Percentiles rank a stretch among this genome's conserved stretches.
Conservation (phyloP, 1,140 invertebrate species). For the Megathymus violae region DNA sequence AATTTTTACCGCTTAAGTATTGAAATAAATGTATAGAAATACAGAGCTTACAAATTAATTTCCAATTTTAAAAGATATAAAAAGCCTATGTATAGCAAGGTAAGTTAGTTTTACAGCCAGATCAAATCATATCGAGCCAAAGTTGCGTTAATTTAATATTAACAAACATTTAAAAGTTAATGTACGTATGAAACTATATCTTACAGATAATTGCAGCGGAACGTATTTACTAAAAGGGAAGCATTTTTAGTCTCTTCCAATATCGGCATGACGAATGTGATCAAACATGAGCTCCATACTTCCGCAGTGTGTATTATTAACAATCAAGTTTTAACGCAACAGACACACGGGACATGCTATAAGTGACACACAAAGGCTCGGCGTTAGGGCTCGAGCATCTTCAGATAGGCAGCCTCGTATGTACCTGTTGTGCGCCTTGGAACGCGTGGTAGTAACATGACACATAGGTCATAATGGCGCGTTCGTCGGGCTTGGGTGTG, state of each 20-base stretch:
- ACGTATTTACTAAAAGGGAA: neutral
- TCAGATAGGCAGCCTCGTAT: constrained; percentile 56
- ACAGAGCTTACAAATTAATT: neutral
- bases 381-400: constrained; percentile 66
- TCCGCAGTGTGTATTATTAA: constrained; percentile 36
- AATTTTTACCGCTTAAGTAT: neutral
- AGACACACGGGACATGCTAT: constrained; percentile 71
- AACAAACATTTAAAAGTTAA: too few species aligned
- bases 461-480: constrained; percentile 99
- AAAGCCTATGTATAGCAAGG: too few species aligned
- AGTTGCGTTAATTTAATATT: too few species aligned
- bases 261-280: constrained; percentile 11
- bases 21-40: constrained; percentile 11
- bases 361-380: constrained; percentile 75
- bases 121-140: too few species aligned
- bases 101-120: neutral
- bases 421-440: constrained; percentile 98
- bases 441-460: constrained; percentile 99
- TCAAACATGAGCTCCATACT: constrained; percentile 17
- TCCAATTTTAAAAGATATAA: too few species aligned
- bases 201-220: too few species aligned
- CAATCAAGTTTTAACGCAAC: constrained; percentile 23
- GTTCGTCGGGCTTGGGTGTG: constrained; percentile 98
- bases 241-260: too few species aligned
- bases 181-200: too few species aligned